Evolutionary conservation across 2,888 invertebrate species (phyloP), one percentile per base, ranked within the genome.

Genomic region (Dione vanillae): DNA sequence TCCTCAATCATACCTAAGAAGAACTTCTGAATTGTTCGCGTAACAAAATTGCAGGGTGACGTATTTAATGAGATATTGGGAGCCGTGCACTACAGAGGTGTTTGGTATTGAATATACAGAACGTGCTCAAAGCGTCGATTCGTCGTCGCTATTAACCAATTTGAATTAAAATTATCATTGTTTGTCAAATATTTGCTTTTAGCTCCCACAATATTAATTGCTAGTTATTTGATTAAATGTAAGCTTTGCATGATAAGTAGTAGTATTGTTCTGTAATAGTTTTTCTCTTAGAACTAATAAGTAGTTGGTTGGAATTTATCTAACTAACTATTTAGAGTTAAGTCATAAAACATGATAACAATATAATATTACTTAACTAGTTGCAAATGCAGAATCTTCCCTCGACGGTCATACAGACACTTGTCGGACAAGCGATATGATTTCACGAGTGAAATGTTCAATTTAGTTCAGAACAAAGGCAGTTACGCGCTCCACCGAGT

Each of bases 391-490:
- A 59, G 65, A 72, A n/a, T n/a, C n/a, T n/a, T n/a, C n/a, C n/a
- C n/a, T n/a, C n/a, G n/a, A n/a, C n/a, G n/a, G n/a, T n/a, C 66
- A 54, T 61, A 61, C 49, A 68, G 69, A 65, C 67, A 70, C 64
- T 68, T 66, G 70, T 70, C 67, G 62, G 62, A 72, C 72, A 71
- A 72, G 70, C 67, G 67, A 72, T 70, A 75, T 74, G 74, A 72
- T 71, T 74, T 71, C 69, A 72, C 72, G 65, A 75, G 75, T 71
- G 75, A 72, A 65, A 70, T 73, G 70, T 68, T 74, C 66, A 79
- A 77, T 77, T 80, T 74, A 58, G 71, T 54, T 65, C 47, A 35
- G 69, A 69, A 77, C 76, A 78, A 76, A 76, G 77, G 75, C 74
- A 75, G 74, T 78, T 75, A 76, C 70, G 59, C 72, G 76, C 74